phyloP scores from a whole-genome alignment of 2,797 vertebrate genomes.

The Enteromius paludinosus region DNA sequence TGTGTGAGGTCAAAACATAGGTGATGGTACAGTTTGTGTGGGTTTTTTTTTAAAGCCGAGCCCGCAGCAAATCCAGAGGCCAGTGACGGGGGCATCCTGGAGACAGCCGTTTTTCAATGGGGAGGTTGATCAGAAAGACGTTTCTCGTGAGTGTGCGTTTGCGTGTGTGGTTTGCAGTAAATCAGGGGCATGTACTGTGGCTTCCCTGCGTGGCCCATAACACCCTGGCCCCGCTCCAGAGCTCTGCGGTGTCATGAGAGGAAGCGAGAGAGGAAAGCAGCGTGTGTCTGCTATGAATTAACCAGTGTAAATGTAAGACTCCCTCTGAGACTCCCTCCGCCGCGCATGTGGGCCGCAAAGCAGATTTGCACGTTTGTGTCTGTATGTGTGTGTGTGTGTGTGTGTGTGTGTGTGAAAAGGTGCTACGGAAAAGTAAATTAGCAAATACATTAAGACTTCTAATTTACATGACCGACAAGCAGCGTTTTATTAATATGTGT shows the following conservation, averaged over 20 bases:
- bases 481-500: constrained; percentile 14
- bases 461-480: constrained; percentile 26
- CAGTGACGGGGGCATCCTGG: neutral
- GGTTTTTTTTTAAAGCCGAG: neutral
- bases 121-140: constrained; percentile 15
- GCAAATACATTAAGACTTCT: constrained; percentile 27
- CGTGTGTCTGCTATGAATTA: constrained; percentile 67
- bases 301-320: constrained; percentile 71
- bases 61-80: neutral
- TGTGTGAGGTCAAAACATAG: constrained; percentile 23
- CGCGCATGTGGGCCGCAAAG: constrained; percentile 43
- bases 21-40: constrained; percentile 23
- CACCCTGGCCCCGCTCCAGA: constrained; percentile 18
- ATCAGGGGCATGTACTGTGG: constrained; percentile 39
- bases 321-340: constrained; percentile 58
- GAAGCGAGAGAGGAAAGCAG: constrained; percentile 51
- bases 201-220: constrained; percentile 28
- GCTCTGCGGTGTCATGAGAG: constrained; percentile 44
- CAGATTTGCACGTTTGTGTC: neutral
- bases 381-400: neutral
- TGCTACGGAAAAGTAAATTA: constrained; percentile 47
- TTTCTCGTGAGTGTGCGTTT: constrained; percentile 38
- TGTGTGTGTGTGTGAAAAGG: neutral
- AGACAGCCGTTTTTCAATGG: constrained; percentile 10
- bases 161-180: constrained; percentile 31